Conservation (phyloP, 2,797 vertebrate species). For the Aselliscus stoliczkanus region DNA sequence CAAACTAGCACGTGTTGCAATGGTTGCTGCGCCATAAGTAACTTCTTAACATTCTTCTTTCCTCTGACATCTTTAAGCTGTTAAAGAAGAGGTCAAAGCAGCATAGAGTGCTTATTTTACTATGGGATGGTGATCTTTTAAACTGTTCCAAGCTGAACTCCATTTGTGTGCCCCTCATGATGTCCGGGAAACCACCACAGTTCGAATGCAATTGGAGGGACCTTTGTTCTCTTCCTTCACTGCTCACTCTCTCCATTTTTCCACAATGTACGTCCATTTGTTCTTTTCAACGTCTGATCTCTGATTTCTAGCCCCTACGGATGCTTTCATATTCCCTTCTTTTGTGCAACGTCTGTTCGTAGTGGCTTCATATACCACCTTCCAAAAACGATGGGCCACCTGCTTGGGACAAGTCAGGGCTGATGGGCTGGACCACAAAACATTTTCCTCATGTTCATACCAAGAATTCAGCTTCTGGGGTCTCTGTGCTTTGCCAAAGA, state of each 20-base stretch:
- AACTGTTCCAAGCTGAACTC: not conserved
- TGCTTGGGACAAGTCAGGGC: not conserved
- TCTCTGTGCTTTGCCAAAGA: not conserved
- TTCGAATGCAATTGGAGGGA: not conserved
- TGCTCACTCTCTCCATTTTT: not conserved
- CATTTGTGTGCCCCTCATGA: rapidly evolving
- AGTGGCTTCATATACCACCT: not conserved
- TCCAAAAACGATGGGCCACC: not conserved
- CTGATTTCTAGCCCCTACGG: not conserved
- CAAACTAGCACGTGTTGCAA: not conserved
- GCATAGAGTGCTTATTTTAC: not conserved
- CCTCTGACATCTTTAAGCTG: not conserved
- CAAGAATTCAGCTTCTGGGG: not conserved
- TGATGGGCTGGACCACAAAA: not conserved
- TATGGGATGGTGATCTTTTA: not conserved
- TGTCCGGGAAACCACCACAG: not conserved
- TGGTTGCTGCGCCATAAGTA: not conserved
- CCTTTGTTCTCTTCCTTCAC: not conserved
- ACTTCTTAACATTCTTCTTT: too few relatives aligned
- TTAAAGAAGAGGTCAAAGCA: not conserved
- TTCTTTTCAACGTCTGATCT: not conserved
- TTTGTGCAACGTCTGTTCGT: not conserved
- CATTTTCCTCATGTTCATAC: rapidly evolving
- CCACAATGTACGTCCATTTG: rapidly evolving
- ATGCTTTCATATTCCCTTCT: not conserved